Evolutionary conservation across 2,888 invertebrate species (phyloP).

Genomic region (Latheticus oryzae): DNA sequence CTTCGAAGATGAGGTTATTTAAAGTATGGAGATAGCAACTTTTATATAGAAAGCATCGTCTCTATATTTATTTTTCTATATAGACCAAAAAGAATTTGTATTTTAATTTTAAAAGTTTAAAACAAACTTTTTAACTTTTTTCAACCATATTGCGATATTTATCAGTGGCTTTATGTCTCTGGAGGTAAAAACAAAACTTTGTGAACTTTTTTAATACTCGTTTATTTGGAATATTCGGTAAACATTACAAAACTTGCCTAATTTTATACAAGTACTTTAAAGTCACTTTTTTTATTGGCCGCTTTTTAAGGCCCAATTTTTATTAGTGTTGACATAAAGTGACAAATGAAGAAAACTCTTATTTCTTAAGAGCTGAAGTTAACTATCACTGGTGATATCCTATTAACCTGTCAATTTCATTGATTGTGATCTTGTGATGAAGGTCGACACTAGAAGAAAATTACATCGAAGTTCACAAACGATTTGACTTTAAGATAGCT

Average conservation of each 20-base stretch:
- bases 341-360: conserved; percentile 5
- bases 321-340: conserved; percentile 12
- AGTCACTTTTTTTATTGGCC: neutral
- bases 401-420: conserved; percentile 35
- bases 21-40: neutral
- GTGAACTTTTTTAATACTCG: conserved; percentile 26
- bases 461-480: conserved; percentile 25
- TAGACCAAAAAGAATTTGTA: no score
- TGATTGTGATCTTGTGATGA: conserved; percentile 29
- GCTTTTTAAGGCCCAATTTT: neutral
- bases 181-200: conserved; percentile 6
- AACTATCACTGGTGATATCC: conserved; percentile 19
- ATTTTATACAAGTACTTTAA: neutral
- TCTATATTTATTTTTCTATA: no score
- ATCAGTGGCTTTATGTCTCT: neutral
- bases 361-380: conserved; percentile 14
- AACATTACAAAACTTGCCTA: no score
- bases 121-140: conserved; percentile 8
- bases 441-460: conserved; percentile 32
- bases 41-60: no score
- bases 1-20: conserved; percentile 1
- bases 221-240: conserved; percentile 11
- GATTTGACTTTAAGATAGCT: no score
- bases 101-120: conserved; percentile 12
- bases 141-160: conserved; percentile 7